These are phyloP conservation scores for Osmerus mordax DNA, from an alignment of 2,113 vertebrate genomes.

Conservation along the genomic window DNA sequence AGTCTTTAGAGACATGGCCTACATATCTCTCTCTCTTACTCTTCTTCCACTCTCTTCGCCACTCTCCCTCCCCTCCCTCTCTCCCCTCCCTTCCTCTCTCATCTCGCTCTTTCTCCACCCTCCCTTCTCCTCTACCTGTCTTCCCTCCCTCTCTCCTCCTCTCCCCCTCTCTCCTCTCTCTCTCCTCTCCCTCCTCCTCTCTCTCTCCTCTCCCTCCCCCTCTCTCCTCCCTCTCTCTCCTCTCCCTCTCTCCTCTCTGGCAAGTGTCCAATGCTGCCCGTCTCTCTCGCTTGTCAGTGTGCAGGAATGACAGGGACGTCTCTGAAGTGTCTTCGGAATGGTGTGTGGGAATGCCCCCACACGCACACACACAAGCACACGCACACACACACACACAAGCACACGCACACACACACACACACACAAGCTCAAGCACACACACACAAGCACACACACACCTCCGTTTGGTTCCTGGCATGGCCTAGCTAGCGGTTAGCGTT, in stretches of 20 bases:
- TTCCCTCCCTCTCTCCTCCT: slow-evolving; percentile 13
- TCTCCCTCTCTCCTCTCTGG: slow-evolving; percentile 15
- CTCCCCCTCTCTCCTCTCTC: slow-evolving; percentile 24
- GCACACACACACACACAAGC: too few species aligned
- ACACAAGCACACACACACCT: too few species aligned
- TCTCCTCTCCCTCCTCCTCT: slow-evolving; percentile 32
- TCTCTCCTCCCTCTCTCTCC: not conserved
- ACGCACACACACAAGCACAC: too few species aligned
- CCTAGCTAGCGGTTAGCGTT: not conserved
- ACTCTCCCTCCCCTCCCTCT: slow-evolving; percentile 12
- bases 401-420: too few species aligned
- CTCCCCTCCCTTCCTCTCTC: not conserved
- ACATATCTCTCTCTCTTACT: not conserved
- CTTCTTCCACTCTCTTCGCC: not conserved
- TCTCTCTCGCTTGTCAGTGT: not conserved
- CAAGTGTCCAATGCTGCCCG: slow-evolving; percentile 30
- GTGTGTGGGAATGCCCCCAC: slow-evolving; percentile 32
- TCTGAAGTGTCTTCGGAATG: slow-evolving; percentile 37
- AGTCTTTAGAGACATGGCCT: not conserved
- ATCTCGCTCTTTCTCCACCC: not conserved
- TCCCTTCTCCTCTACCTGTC: not conserved
- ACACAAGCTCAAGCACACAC: too few species aligned
- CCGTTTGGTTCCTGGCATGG: not conserved
- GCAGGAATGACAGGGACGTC: slow-evolving; percentile 20
- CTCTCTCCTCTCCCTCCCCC: slow-evolving; percentile 32